A percentile compares a stretch with the other conserved stretches of the same genome.
Conservation (phyloP, 2,888 invertebrate genomes). For the Andrena camellia region DNA sequence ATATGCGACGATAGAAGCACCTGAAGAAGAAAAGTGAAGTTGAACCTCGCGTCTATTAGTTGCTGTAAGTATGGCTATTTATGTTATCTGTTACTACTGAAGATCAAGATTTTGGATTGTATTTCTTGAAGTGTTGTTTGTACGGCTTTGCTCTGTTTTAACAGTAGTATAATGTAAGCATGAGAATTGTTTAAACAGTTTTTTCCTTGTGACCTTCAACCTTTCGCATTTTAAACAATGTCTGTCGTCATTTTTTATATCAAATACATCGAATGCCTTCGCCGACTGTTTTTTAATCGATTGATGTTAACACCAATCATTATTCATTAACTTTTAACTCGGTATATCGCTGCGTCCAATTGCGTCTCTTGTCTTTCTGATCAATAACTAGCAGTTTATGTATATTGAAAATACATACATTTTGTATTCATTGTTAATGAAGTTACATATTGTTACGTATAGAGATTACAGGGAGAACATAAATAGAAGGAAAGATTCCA, state of each 20-base stretch:
- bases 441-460: not conserved
- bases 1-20: too few relatives aligned
- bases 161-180: too few relatives aligned
- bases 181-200: not conserved
- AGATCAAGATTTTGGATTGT: too few relatives aligned
- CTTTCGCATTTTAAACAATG: not conserved
- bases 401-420: not conserved
- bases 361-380: not conserved
- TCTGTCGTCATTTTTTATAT: not conserved
- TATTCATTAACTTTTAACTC: constrained; percentile 3
- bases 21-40: too few relatives aligned
- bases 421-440: not conserved
- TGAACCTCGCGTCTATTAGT: not conserved
- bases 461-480: not conserved
- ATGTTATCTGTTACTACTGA: not conserved
- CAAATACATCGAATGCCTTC: not conserved
- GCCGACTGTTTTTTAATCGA: not conserved
- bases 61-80: not conserved
- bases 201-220: not conserved
- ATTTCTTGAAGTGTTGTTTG: too few relatives aligned
- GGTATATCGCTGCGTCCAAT: not conserved
- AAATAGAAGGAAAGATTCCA: not conserved
- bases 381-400: not conserved
- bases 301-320: not conserved
- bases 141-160: too few relatives aligned